phyloP scores from a whole-genome alignment of 2,797 vertebrate genomes.

The Anniella stebbinsi region DNA sequence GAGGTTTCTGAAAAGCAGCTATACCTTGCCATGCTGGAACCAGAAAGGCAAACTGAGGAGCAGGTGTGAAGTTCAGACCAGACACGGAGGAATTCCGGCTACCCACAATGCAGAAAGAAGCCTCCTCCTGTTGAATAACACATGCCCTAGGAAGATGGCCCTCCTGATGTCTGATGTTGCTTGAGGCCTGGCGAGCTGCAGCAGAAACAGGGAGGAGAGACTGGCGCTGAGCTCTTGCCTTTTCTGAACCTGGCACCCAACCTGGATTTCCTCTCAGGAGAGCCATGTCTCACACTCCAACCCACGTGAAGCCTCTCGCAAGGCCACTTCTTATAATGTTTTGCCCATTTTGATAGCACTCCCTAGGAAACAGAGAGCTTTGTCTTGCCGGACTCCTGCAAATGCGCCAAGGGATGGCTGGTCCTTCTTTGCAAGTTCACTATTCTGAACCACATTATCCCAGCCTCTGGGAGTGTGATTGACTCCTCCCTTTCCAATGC shows the following conservation, averaged over 20 bases:
- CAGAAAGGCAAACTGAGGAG: background rate
- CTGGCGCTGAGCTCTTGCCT: background rate
- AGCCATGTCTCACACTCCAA: background rate
- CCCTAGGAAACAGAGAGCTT: background rate
- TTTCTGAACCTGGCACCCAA: background rate
- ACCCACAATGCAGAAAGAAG: background rate
- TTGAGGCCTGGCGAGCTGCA: background rate
- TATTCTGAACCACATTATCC: background rate
- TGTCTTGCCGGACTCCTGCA: background rate
- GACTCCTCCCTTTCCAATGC: constrained; percentile 1
- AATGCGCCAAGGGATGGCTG: background rate
- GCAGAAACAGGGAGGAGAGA: background rate
- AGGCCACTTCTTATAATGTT: no score
- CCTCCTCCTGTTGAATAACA: no score
- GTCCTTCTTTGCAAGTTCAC: no score
- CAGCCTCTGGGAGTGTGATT: background rate
- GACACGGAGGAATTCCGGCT: background rate
- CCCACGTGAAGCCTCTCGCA: background rate
- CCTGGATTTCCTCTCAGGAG: background rate
- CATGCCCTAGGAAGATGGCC: background rate
- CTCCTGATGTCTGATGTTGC: background rate
- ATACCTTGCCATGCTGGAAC: no score
- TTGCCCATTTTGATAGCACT: background rate
- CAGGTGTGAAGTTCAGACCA: background rate
- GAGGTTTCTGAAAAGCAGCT: background rate